A percentile compares a stretch with the other conserved stretches of the same genome.
These are phyloP conservation scores for Acrobasis repandana DNA, from an alignment of 2,888 invertebrate species.

Conservation along the genomic window DNA sequence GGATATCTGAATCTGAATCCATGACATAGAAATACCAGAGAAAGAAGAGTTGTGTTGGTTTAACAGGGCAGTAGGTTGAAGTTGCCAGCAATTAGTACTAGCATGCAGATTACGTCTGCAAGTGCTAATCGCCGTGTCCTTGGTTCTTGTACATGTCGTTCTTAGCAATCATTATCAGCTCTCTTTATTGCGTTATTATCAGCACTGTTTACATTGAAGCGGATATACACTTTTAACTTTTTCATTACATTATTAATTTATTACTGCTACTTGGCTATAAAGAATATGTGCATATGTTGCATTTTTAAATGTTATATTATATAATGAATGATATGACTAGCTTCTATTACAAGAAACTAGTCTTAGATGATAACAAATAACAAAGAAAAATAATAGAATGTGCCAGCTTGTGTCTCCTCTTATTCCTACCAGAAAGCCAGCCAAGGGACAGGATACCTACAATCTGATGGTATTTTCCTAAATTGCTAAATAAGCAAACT, in stretches of 20 bases:
- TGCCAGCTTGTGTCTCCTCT: too few relatives aligned
- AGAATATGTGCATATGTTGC: background rate
- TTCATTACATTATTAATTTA: too few relatives aligned
- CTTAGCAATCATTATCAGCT: conserved; percentile 12
- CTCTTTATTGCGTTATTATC: conserved; percentile 7
- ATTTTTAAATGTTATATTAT: too few relatives aligned
- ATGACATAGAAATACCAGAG: background rate
- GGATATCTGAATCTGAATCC: background rate
- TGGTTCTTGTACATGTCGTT: conserved; percentile 29
- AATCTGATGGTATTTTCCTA: too few relatives aligned
- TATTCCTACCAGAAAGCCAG: too few relatives aligned
- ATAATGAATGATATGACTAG: too few relatives aligned
- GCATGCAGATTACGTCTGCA: conserved; percentile 39
- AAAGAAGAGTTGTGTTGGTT: background rate
- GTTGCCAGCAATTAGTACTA: conserved; percentile 39
- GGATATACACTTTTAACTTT: background rate
- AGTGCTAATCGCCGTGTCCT: conserved; percentile 51
- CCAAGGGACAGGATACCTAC: too few relatives aligned
- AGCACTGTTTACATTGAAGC: background rate
- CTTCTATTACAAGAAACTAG: too few relatives aligned
- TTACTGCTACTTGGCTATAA: background rate
- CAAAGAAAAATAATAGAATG: too few relatives aligned
- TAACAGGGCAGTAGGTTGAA: background rate
- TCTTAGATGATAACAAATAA: too few relatives aligned
- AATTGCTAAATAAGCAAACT: too few relatives aligned